phyloP scores from a whole-genome alignment of 2,888 invertebrate species.

The Campaea margaritaria region DNA sequence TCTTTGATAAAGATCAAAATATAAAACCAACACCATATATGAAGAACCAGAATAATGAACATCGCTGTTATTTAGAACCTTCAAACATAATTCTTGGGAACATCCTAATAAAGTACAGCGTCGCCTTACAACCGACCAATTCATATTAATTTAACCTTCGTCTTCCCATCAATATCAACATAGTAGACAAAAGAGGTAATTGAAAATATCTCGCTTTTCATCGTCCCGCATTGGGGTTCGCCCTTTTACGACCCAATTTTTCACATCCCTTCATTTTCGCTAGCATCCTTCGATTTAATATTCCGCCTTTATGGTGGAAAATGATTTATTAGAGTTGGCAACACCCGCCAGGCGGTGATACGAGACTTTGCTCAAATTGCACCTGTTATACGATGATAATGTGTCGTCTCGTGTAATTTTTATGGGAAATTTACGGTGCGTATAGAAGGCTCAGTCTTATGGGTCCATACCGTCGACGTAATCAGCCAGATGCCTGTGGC shows the following conservation, averaged over 20 bases:
- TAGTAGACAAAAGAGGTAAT: conserved; percentile 56
- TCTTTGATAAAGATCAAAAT: no score
- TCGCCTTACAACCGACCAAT: conserved; percentile 21
- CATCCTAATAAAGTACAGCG: conserved; percentile 20
- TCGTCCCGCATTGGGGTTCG: conserved; percentile 68
- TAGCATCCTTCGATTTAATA: conserved; percentile 74
- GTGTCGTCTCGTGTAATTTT: conserved; percentile 34
- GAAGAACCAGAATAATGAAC: not conserved
- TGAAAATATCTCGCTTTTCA: conserved; percentile 70
- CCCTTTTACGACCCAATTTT: conserved; percentile 78
- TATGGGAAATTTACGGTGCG: conserved; percentile 29
- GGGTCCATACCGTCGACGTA: conserved; percentile 10
- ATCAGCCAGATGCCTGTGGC: conserved; percentile 9
- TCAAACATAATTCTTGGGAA: conserved; percentile 11
- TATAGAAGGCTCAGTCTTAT: conserved; percentile 16
- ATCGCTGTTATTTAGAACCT: conserved; percentile 2
- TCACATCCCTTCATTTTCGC: conserved; percentile 68
- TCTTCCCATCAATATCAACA: conserved; percentile 31
- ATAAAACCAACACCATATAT: not conserved
- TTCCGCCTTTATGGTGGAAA: conserved; percentile 71
- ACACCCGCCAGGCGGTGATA: conserved; percentile 57
- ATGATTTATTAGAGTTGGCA: conserved; percentile 71
- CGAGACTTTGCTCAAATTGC: conserved; percentile 56
- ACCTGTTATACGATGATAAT: conserved; percentile 43
- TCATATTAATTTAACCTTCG: conserved; percentile 30